These are phyloP conservation scores for Hipparchia semele DNA, from an alignment of 2,888 invertebrate species.

Conservation along the genomic window DNA sequence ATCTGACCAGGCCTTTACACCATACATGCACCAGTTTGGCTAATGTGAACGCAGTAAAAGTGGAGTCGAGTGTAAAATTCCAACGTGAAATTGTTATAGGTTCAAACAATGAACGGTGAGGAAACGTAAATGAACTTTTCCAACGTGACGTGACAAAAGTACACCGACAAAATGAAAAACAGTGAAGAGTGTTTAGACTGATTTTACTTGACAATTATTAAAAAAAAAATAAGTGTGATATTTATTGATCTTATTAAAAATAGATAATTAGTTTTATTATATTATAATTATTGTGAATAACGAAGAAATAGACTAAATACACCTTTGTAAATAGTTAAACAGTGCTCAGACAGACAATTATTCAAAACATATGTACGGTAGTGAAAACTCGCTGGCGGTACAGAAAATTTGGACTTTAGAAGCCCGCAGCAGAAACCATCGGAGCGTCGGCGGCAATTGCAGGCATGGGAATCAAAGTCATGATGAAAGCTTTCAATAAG, in stretches of 20 bases:
- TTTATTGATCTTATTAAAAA: constrained; percentile 71
- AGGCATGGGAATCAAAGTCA: constrained; percentile 94
- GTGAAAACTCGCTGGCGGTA: constrained; percentile 45
- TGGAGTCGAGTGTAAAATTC: constrained; percentile 56
- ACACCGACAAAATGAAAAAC: constrained; percentile 76
- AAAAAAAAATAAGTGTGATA: constrained; percentile 71
- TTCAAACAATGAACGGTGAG: constrained; percentile 61
- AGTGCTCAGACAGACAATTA: constrained; percentile 47
- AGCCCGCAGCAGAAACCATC: constrained; percentile 63
- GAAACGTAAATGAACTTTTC: constrained; percentile 57
- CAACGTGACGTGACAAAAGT: constrained; percentile 67
- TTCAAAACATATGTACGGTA: constrained; percentile 35
- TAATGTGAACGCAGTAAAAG: constrained; percentile 20
- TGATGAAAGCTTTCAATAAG: constrained; percentile 94
- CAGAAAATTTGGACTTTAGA: constrained; percentile 49
- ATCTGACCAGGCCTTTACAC: neutral
- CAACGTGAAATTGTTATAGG: constrained; percentile 45
- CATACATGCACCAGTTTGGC: neutral
- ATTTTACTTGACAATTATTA: constrained; percentile 46
- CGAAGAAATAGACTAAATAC: constrained; percentile 27
- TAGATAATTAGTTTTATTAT: constrained; percentile 47
- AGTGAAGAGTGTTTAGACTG: constrained; percentile 80
- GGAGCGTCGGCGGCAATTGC: constrained; percentile 76
- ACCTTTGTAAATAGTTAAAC: constrained; percentile 34
- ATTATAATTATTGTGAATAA: constrained; percentile 45